These are phyloP conservation scores for Morbakka virulenta DNA, from an alignment of 30 jellyfish, hydroid and myxozoan species.

Conservation along the genomic window DNA sequence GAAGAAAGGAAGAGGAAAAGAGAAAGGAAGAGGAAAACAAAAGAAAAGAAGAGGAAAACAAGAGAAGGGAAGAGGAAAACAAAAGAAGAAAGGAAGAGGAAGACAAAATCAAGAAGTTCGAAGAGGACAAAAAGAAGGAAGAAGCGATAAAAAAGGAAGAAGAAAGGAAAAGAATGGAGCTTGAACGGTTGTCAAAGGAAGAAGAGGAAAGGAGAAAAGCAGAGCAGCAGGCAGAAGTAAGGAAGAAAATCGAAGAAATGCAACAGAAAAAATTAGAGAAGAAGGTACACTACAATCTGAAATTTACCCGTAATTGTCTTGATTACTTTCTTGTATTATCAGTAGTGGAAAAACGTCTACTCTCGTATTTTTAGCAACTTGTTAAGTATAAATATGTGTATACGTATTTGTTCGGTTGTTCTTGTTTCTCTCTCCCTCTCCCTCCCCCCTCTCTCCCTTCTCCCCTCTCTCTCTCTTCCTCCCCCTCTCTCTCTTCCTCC, in stretches of 20 bases:
- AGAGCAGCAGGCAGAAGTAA: constrained; percentile 55
- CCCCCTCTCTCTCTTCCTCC: too few relatives aligned
- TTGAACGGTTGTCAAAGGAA: too few relatives aligned
- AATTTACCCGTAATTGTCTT: too few relatives aligned
- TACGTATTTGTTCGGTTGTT: too few relatives aligned
- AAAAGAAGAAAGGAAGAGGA: constrained; percentile 1
- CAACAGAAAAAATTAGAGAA: constrained; percentile 63
- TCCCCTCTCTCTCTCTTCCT: too few relatives aligned
- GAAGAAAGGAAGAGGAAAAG: constrained; percentile 17
- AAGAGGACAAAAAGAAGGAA: constrained; percentile 56
- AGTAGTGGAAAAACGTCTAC: too few relatives aligned
- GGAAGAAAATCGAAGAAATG: constrained; percentile 83
- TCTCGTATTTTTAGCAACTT: too few relatives aligned
- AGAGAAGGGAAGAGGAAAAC: constrained; percentile 1
- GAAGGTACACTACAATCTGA: too few relatives aligned
- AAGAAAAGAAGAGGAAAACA: constrained; percentile 40
- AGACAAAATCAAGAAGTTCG: constrained; percentile 33
- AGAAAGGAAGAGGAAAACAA: constrained; percentile 39
- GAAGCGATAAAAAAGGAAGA: constrained; percentile 85
- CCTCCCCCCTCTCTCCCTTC: too few relatives aligned
- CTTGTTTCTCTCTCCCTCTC: too few relatives aligned
- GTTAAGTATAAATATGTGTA: too few relatives aligned
- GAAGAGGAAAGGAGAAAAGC: constrained; percentile 25
- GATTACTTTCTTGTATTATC: too few relatives aligned
- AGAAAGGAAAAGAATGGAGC: constrained; percentile 59